These are phyloP conservation scores for Acronicta leporina DNA, from an alignment of 2,888 invertebrate species.

Conservation along the genomic window DNA sequence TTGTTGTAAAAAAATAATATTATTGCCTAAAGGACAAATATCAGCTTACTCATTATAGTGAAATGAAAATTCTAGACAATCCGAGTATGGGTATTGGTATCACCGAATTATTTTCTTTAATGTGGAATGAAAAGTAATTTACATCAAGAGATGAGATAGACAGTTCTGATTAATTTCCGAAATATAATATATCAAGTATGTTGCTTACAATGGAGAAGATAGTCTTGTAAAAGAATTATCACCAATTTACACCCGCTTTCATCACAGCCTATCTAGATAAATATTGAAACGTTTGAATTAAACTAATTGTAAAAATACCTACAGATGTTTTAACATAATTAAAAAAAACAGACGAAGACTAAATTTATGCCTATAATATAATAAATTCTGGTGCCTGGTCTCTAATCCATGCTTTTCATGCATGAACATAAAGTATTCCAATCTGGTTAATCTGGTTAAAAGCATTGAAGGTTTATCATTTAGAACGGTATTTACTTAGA, in stretches of 20 bases:
- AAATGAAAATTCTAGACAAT: too few species aligned
- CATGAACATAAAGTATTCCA: slow-evolving; percentile 12
- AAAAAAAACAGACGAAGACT: not conserved
- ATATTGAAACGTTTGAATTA: too few species aligned
- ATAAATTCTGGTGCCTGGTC: too few species aligned
- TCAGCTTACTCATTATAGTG: not conserved
- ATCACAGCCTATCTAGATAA: too few species aligned
- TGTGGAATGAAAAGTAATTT: not conserved
- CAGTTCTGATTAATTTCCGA: not conserved
- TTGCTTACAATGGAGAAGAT: not conserved
- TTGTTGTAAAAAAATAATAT: not conserved
- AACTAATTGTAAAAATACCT: too few species aligned
- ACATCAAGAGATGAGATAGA: not conserved
- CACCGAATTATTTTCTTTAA: not conserved
- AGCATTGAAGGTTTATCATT: slow-evolving; percentile 11
- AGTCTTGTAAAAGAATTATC: not conserved
- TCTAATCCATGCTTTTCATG: slow-evolving; percentile 11
- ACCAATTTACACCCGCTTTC: not conserved
- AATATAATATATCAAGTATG: not conserved
- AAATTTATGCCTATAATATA: too few species aligned
- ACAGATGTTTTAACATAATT: too few species aligned
- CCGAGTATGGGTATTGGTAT: too few species aligned
- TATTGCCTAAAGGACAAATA: too few species aligned
- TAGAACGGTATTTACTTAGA: slow-evolving; percentile 13
- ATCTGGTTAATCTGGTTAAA: slow-evolving; percentile 9